Conservation (phyloP, 1,140 invertebrate species). For the Drosophila varians region DNA sequence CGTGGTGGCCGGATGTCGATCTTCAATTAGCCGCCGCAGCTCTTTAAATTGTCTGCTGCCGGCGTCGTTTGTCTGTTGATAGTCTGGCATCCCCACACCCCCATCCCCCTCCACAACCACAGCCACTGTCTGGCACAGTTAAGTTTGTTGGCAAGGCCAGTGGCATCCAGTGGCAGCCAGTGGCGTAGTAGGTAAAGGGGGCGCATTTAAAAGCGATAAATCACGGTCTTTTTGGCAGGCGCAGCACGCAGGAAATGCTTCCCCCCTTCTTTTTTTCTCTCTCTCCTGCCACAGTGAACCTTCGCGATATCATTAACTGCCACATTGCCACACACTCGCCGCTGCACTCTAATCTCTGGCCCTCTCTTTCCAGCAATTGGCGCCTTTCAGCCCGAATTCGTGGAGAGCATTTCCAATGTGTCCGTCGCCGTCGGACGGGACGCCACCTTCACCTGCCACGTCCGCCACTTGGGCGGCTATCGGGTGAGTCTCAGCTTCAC, state of each 20-base stretch:
- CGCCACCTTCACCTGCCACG: conserved; percentile 93
- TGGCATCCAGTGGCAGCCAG: conserved; percentile 3
- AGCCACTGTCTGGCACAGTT: conserved; percentile 39
- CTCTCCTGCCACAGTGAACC: too few species aligned
- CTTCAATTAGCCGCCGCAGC: conserved; percentile 65
- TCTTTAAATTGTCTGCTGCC: conserved; percentile 64
- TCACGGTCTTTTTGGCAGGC: conserved; percentile 73
- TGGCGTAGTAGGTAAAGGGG: conserved; percentile 14
- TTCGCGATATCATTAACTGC: conserved; percentile 77
- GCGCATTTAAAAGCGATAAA: conserved; percentile 81
- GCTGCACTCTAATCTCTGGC: conserved; percentile 62
- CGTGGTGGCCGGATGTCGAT: conserved; percentile 47
- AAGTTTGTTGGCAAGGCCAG: conserved; percentile 59
- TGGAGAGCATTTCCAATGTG: conserved; percentile 91
- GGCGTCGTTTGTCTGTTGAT: conserved; percentile 15
- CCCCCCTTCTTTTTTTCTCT: too few species aligned
- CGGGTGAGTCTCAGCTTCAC: conserved; percentile 87
- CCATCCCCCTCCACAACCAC: neutral
- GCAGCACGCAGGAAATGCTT: conserved; percentile 17
- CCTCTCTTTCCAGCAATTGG: conserved; percentile 63
- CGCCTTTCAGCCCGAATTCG: conserved; percentile 93
- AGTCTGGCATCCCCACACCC: too few species aligned
- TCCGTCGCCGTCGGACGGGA: conserved; percentile 93
- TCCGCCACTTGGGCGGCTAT: conserved; percentile 94
- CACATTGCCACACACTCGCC: conserved; percentile 29